Percentiles rank a stretch among this genome's conserved stretches.
Conservation (phyloP, 2,113 vertebrate species). For the Clarias macrocephalus region DNA sequence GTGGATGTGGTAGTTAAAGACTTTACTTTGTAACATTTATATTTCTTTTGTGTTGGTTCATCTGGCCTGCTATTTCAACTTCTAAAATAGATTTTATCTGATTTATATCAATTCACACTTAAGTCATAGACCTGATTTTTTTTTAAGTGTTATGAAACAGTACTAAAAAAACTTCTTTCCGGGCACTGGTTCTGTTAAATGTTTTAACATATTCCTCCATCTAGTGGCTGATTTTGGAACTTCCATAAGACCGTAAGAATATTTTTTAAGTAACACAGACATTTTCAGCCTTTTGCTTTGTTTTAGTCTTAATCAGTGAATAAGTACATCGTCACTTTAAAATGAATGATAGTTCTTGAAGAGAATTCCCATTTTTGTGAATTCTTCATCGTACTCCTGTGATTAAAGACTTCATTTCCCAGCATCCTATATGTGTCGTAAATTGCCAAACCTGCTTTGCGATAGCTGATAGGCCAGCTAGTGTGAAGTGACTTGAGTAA, state of each 20-base stretch:
- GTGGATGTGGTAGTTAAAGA: neutral
- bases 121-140: neutral
- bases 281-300: neutral
- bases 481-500: slow-evolving; percentile 56
- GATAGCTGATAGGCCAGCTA: slow-evolving; percentile 55
- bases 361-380: neutral
- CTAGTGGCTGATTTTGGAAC: slow-evolving; percentile 46
- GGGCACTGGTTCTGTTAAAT: neutral
- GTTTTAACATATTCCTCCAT: slow-evolving; percentile 37
- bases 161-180: neutral
- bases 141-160: neutral
- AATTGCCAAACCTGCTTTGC: slow-evolving; percentile 51
- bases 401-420: slow-evolving; percentile 44
- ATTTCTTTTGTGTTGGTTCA: neutral
- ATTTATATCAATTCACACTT: neutral
- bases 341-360: neutral
- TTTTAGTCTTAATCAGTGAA: neutral
- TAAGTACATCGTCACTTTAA: neutral
- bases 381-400: neutral
- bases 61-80: neutral
- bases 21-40: neutral
- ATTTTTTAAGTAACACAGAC: neutral
- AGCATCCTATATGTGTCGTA: slow-evolving; percentile 51
- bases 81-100: neutral
- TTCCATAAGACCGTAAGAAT: neutral